A percentile compares a stretch with the other conserved stretches of the same genome.
Evolutionary conservation across 2,113 vertebrate species (phyloP).

Genomic region (Nestor notabilis): DNA sequence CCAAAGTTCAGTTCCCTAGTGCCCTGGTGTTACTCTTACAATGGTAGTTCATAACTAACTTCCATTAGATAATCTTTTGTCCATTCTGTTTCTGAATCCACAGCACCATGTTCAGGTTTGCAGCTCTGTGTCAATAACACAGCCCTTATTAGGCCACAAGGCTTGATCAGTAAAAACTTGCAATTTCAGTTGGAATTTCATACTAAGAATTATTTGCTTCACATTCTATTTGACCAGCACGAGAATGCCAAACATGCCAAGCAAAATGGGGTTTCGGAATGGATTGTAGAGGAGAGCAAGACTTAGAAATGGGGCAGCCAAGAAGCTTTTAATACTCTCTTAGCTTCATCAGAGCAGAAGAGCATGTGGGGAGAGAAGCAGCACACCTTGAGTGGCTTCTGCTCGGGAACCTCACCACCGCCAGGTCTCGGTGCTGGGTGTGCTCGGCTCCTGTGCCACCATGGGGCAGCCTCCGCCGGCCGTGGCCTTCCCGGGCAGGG

Average conservation of each 20-base stretch:
- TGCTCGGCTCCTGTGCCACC: background rate
- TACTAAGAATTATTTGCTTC: background rate
- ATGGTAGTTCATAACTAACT: background rate
- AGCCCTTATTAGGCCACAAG: background rate
- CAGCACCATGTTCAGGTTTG: background rate
- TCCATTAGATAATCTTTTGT: background rate
- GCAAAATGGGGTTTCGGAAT: background rate
- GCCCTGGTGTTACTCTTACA: background rate
- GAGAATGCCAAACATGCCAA: background rate
- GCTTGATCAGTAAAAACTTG: background rate
- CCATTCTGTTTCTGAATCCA: background rate
- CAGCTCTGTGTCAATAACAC: background rate
- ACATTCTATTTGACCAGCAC: background rate
- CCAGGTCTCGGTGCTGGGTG: background rate
- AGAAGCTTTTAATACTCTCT: background rate
- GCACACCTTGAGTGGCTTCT: background rate
- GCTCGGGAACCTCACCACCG: background rate
- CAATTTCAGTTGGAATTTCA: background rate
- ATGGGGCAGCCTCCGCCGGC: background rate
- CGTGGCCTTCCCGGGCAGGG: background rate
- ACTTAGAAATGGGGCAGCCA: background rate
- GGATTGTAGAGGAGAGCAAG: background rate
- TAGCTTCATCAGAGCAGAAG: background rate
- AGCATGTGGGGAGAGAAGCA: background rate
- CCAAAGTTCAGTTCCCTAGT: background rate